These are phyloP conservation scores for Artibeus lituratus DNA, from an alignment of 2,797 vertebrate species.

Conservation along the genomic window DNA sequence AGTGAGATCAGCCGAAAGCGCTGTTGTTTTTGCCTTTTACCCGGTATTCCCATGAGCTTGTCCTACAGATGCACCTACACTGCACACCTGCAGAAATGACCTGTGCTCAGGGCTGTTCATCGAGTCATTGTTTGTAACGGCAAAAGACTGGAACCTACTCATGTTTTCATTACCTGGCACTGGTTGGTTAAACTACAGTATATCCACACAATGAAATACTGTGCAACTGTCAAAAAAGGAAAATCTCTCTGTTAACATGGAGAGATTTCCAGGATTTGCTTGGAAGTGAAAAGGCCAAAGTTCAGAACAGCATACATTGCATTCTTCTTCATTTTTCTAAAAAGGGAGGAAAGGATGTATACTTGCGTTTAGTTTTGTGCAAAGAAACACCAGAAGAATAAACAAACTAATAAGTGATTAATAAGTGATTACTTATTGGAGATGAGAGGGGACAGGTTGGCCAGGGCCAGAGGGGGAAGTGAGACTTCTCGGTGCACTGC, in stretches of 20 bases:
- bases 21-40: not conserved
- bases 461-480: not conserved
- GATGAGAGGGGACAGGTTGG: not conserved
- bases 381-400: not conserved
- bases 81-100: not conserved
- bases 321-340: not conserved
- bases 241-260: not conserved
- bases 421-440: not conserved
- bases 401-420: not conserved
- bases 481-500: not conserved
- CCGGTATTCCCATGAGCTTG: not conserved
- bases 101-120: not conserved
- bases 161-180: not conserved
- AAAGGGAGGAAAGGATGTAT: not conserved
- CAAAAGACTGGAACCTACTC: not conserved
- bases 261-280: not conserved
- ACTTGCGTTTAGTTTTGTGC: not conserved
- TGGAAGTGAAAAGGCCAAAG: not conserved
- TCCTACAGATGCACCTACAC: not conserved
- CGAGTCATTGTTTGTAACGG: not conserved
- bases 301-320: not conserved
- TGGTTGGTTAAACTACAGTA: not conserved
- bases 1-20: not conserved
- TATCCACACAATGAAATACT: not conserved
- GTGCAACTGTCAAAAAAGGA: not conserved